Percentiles rank a stretch among this genome's conserved stretches.
These are phyloP conservation scores for Telmatochromis bifrenatus DNA, from an alignment of 2,113 vertebrate species.

Conservation along the genomic window DNA sequence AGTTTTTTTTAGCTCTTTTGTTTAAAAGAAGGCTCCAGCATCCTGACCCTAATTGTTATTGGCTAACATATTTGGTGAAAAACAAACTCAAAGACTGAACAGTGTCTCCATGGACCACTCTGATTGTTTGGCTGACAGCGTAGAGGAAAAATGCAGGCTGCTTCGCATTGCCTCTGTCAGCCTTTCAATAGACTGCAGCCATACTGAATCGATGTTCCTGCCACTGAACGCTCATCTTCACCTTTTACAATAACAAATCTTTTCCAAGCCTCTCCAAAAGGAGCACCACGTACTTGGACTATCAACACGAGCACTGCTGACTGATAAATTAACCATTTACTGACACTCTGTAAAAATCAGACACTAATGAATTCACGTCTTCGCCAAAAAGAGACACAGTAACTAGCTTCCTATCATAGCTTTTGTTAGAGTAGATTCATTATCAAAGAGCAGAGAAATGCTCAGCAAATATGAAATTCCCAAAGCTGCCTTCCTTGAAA, in stretches of 20 bases:
- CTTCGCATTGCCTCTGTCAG: not conserved
- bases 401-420: not conserved
- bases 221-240: not conserved
- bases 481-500: not conserved
- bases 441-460: not conserved
- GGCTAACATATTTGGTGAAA: not conserved
- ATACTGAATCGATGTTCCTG: not conserved
- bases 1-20: not conserved
- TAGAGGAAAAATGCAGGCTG: not conserved
- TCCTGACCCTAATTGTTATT: not conserved
- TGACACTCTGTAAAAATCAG: not conserved
- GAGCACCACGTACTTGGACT: not conserved
- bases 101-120: not conserved
- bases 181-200: not conserved
- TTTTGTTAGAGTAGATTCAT: not conserved
- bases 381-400: not conserved
- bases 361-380: not conserved
- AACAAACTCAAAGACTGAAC: slow-evolving; percentile 2
- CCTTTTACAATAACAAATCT: not conserved
- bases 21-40: not conserved
- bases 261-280: not conserved
- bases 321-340: not conserved
- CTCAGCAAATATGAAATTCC: not conserved
- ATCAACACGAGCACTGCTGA: not conserved
- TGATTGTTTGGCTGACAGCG: not conserved